phyloP scores from a whole-genome alignment of 1,140 invertebrate species.

The Bombus breviceps region DNA sequence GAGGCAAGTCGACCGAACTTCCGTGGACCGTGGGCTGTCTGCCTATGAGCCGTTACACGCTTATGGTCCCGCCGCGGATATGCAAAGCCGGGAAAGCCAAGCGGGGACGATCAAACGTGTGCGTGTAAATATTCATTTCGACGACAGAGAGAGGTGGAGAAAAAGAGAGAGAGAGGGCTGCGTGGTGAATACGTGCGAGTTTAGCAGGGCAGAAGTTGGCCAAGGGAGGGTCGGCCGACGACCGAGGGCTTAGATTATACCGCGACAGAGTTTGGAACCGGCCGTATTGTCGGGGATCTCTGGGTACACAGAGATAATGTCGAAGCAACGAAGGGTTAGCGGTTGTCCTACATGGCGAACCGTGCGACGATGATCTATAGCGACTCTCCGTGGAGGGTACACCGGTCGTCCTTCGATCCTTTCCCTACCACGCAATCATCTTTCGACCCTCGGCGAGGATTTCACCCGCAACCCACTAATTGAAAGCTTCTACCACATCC shows the following conservation, averaged over 20 bases:
- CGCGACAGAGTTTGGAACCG: constrained; percentile 39
- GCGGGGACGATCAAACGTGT: constrained; percentile 29
- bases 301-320: constrained; percentile 68
- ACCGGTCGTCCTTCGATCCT: no score
- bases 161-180: background rate
- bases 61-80: background rate
- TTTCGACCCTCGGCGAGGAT: constrained; percentile 5
- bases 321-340: constrained; percentile 33
- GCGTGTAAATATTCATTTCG: constrained; percentile 48
- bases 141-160: background rate
- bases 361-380: background rate
- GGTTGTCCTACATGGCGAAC: constrained; percentile 45
- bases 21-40: background rate
- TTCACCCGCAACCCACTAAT: constrained; percentile 52
- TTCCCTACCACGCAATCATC: no score
- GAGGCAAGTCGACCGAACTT: constrained; percentile 23
- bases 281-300: constrained; percentile 51
- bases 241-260: constrained; percentile 51
- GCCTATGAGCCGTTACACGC: background rate
- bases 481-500: constrained; percentile 51
- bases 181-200: background rate
- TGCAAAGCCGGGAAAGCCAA: background rate
- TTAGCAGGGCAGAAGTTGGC: constrained; percentile 4
- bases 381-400: no score
- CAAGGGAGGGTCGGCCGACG: background rate